Base-by-base conservation (phyloP, 2,888 invertebrate species). In the Halictus quadricinctus region DNA sequence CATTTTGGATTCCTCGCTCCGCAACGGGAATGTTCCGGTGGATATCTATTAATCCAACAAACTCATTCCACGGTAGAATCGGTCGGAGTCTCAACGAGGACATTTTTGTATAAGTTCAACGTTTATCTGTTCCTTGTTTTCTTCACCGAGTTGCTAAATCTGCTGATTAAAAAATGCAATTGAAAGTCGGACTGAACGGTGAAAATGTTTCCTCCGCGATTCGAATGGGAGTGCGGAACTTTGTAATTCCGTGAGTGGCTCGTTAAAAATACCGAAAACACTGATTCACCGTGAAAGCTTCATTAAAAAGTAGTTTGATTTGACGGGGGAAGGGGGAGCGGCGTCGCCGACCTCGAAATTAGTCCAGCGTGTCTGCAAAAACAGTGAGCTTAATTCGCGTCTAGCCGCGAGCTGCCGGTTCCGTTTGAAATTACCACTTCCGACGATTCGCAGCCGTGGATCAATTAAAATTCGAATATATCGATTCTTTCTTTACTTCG, bases 231-330 rank as follows among this genome's bases (percentile, higher is more conserved):
- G n/a, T 8, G 8, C 29, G 66, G 21, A 66, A 36, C 36, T 3
- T 41, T 29, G 21, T 3, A 43, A 69, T 36, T 36, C 50, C 6
- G 10, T 21, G 64, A 36, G 58, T 58, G n/a, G 58, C 10, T 58
- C 10, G 54, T 70, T 46, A 69, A 41, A 15, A 25, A 13, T 0
- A 15, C 8, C 4, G 7, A 79, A 74, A 69, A 54, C 50, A 6
- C 58, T 36, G 58, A 50, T 50, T 72, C 36, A 1, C n/a, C n/a
- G 43, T 25, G 81, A 80, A 81, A 64, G 75, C 50, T 80, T 80
- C 81, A 58, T 83, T 80, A 76, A 75, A 58, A 36, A 60, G 58
- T 15, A 60, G 58, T 74, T 80, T 80, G 50, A 80, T 60, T 80
- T 75, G 60, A n/a, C 50, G 60, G 43, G 36, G 60, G 25, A 25